Evolutionary conservation across 1,140 invertebrate species (phyloP).

Genomic region (Pogonus chalceus): DNA sequence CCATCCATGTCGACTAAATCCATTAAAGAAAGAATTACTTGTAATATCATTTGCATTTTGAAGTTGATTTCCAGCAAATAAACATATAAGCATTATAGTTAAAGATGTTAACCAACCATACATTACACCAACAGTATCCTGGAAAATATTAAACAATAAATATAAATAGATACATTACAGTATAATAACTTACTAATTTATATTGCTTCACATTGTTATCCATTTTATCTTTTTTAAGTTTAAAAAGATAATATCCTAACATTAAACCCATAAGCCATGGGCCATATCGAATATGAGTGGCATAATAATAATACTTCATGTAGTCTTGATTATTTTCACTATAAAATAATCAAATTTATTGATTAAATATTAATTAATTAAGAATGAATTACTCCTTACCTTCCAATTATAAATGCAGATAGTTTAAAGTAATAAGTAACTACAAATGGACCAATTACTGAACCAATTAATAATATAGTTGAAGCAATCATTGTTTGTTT

Average conservation of each 20-base stretch:
- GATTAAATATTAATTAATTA: no score
- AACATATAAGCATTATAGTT: neutral
- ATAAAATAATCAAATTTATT: no score
- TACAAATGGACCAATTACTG: neutral
- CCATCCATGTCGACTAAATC: constrained; percentile 22
- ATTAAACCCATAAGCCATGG: constrained; percentile 49
- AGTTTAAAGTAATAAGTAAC: neutral
- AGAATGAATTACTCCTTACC: neutral
- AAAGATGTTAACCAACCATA: constrained; percentile 17
- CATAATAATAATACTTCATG: constrained; percentile 30
- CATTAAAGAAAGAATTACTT: constrained; percentile 14
- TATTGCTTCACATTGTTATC: neutral
- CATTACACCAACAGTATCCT: constrained; percentile 13
- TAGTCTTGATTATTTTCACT: no score
- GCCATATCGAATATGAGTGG: constrained; percentile 36
- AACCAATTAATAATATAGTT: neutral
- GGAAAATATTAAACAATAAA: constrained; percentile 7
- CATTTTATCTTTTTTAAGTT: constrained; percentile 9
- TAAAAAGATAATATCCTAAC: constrained; percentile 35
- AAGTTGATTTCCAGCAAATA: constrained; percentile 10
- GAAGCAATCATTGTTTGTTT: constrained; percentile 4
- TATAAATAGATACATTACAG: neutral
- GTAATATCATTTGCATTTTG: constrained; percentile 11
- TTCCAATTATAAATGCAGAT: neutral
- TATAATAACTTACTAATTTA: neutral